Conservation (phyloP, 2,797 vertebrate genomes). For the Delichon dasypus region DNA sequence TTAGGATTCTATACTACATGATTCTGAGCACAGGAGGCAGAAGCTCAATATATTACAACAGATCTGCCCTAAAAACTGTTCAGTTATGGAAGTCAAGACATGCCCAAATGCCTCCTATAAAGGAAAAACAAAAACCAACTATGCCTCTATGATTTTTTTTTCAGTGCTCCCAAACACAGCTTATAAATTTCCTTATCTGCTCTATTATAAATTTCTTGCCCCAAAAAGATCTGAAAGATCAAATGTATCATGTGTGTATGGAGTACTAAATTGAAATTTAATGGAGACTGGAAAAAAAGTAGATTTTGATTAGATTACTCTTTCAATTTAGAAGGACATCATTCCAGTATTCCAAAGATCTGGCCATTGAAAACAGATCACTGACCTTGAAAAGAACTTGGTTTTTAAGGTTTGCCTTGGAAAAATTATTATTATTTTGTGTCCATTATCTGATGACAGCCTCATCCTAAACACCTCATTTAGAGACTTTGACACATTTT, state of each 20-base stretch:
- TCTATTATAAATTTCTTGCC: not conserved
- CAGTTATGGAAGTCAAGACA: not conserved
- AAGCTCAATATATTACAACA: not conserved
- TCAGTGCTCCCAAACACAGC: not conserved
- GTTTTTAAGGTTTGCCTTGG: not conserved
- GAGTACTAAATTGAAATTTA: not conserved
- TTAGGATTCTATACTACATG: not conserved
- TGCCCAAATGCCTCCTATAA: not conserved
- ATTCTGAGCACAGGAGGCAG: not conserved
- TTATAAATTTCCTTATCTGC: not conserved
- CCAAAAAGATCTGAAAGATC: accelerated
- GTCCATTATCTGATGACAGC: not conserved
- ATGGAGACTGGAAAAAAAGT: not conserved
- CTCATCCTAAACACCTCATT: not conserved
- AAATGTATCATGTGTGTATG: not conserved
- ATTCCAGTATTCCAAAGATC: not conserved
- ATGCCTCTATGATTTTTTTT: not conserved
- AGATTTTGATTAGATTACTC: not conserved
- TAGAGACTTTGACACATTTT: not conserved
- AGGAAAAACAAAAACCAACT: not conserved
- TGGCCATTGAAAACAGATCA: not conserved
- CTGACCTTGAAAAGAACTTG: not conserved
- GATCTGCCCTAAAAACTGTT: not conserved
- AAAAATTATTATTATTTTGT: not conserved
- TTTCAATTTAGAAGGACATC: not conserved